Conservation (phyloP, 1,140 invertebrate species). For the Lepidurus packardi region DNA sequence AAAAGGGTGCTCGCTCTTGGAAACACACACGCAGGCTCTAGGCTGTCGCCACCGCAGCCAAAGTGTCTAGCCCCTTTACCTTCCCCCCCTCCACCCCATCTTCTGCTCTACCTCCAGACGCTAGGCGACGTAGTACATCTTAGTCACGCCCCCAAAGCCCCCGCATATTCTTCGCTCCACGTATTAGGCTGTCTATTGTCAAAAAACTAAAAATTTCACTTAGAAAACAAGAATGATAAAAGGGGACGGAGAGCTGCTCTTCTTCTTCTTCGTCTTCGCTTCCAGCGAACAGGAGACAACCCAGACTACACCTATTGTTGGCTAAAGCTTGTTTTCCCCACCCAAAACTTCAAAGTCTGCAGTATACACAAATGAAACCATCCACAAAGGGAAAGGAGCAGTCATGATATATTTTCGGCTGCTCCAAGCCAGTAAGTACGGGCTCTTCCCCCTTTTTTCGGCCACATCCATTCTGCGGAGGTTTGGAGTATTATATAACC, state of each 20-base stretch:
- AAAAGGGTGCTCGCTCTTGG: too few relatives aligned
- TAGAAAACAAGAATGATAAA: constrained; percentile 13
- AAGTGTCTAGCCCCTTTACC: too few relatives aligned
- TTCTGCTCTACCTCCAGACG: background rate
- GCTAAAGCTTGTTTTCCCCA: background rate
- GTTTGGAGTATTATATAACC: background rate
- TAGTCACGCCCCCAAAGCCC: background rate
- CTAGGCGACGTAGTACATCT: background rate
- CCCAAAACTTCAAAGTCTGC: background rate
- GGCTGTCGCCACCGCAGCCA: too few relatives aligned
- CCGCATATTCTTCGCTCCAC: background rate
- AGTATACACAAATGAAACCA: background rate
- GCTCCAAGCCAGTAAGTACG: background rate
- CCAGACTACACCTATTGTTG: background rate
- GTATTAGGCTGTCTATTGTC: background rate
- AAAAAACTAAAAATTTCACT: constrained; percentile 7
- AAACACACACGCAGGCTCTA: too few relatives aligned
- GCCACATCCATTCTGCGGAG: background rate
- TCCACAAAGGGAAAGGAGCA: background rate
- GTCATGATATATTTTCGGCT: background rate
- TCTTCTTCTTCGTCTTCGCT: background rate
- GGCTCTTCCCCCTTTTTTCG: background rate
- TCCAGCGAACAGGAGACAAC: background rate
- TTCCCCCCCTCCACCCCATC: background rate
- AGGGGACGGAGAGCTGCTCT: background rate